A percentile compares a stretch with the other conserved stretches of the same genome.
phyloP scores from a whole-genome alignment of 2,797 vertebrate genomes.

The Mustela erminea region DNA sequence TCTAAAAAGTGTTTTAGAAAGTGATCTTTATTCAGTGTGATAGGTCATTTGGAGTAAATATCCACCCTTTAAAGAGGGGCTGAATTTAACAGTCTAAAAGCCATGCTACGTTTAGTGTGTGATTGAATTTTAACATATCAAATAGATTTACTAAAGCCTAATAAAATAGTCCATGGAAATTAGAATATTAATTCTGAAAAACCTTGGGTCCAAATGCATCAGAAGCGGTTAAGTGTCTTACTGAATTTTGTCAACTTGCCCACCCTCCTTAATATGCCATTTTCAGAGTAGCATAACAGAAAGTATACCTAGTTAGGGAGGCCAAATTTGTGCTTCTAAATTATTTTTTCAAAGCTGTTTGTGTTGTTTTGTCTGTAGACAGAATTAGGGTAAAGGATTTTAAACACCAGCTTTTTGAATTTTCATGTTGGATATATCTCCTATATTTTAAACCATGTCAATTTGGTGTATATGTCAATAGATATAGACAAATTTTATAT shows the following conservation, averaged over 20 bases:
- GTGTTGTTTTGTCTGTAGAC: slow-evolving; percentile 6
- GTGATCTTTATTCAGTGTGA: slow-evolving; percentile 63
- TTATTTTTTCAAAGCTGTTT: neutral
- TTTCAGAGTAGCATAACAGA: neutral
- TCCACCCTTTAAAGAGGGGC: neutral
- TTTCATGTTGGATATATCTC: slow-evolving; percentile 36
- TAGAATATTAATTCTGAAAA: slow-evolving; percentile 59
- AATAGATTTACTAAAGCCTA: slow-evolving; percentile 70
- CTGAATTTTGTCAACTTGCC: slow-evolving; percentile 21
- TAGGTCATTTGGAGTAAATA: slow-evolving; percentile 67
- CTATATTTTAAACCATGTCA: neutral
- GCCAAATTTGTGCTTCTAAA: slow-evolving; percentile 18
- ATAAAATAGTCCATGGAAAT: slow-evolving; percentile 48
- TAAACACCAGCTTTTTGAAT: neutral
- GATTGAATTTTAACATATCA: slow-evolving; percentile 65
- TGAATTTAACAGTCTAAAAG: slow-evolving; percentile 61
- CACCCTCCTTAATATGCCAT: neutral
- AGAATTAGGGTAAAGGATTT: slow-evolving; percentile 13
- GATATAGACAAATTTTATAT: neutral
- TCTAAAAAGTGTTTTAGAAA: slow-evolving; percentile 58
- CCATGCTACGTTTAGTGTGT: neutral
- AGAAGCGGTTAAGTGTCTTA: slow-evolving; percentile 56
- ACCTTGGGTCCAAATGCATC: neutral
- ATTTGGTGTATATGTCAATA: slow-evolving; percentile 26
- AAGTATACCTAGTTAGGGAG: neutral